phyloP scores from a whole-genome alignment of 2,113 vertebrate species.

The Hippopotamus amphibius region DNA sequence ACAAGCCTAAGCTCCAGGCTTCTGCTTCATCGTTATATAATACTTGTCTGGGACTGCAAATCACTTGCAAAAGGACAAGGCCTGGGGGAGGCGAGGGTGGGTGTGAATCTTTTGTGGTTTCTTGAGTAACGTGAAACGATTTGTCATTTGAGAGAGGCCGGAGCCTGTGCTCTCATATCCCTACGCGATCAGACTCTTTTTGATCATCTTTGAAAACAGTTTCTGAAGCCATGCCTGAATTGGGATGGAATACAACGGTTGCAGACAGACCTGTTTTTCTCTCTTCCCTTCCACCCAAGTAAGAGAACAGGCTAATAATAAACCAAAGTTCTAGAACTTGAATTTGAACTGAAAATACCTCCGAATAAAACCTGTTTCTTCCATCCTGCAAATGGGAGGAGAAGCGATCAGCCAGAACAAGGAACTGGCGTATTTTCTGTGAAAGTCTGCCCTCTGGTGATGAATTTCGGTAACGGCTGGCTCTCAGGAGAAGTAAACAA shows the following conservation, averaged over 20 bases:
- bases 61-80: slow-evolving; percentile 76
- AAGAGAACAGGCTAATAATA: slow-evolving; percentile 71
- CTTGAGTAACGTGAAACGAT: slow-evolving; percentile 62
- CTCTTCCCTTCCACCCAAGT: slow-evolving; percentile 70
- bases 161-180: slow-evolving; percentile 7
- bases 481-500: slow-evolving; percentile 53
- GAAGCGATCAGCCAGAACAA: neutral
- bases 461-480: neutral
- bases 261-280: slow-evolving; percentile 73
- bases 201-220: slow-evolving; percentile 55
- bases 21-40: slow-evolving; percentile 78
- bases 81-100: slow-evolving; percentile 71
- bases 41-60: slow-evolving; percentile 76
- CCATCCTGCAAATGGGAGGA: slow-evolving; percentile 37
- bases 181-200: neutral
- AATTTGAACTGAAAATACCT: slow-evolving; percentile 83
- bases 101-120: slow-evolving; percentile 74
- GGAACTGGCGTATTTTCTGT: slow-evolving; percentile 78
- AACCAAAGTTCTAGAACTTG: slow-evolving; percentile 79
- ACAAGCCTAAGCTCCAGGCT: slow-evolving; percentile 56
- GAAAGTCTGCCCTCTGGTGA: slow-evolving; percentile 84
- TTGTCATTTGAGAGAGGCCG: slow-evolving; percentile 64
- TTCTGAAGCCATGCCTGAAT: slow-evolving; percentile 42
- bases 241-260: slow-evolving; percentile 55
- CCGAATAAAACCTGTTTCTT: slow-evolving; percentile 75